Conservation (phyloP, 2,113 vertebrate genomes). For the Plotosus lineatus region DNA sequence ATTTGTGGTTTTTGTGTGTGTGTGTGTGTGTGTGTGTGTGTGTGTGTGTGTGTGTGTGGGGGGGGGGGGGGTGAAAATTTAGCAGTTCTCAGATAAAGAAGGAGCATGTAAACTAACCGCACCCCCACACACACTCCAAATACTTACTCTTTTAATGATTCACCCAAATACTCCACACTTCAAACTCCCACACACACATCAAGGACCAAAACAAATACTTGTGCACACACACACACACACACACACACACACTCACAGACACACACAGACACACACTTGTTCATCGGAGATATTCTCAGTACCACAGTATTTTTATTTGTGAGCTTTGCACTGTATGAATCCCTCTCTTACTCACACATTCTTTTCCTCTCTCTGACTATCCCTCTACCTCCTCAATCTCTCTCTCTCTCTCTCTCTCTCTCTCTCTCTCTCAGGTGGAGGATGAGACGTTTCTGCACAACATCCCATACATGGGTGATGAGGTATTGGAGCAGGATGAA, state of each 20-base stretch:
- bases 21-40: constrained; percentile 10
- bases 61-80: constrained; percentile 38
- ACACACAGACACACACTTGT: too few relatives aligned
- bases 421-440: constrained; percentile 81
- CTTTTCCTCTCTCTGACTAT: too few relatives aligned
- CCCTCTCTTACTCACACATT: not conserved
- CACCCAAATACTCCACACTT: not conserved
- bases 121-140: not conserved
- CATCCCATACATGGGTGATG: constrained; percentile 98
- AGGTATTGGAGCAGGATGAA: constrained; percentile 95
- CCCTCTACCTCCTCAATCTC: not conserved
- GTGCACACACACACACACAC: not conserved
- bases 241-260: constrained; percentile 23
- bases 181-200: constrained; percentile 9
- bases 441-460: constrained; percentile 97
- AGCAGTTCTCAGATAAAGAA: constrained; percentile 44
- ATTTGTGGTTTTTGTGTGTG: not conserved
- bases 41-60: not conserved
- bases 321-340: not conserved
- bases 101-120: constrained; percentile 21
- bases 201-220: constrained; percentile 2
- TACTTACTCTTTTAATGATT: not conserved
- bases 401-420: not conserved
- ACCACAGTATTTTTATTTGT: not conserved
- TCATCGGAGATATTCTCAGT: too few relatives aligned